Evolutionary conservation across 2,797 vertebrate species (phyloP), one percentile per base, ranked within the genome.

Genomic region (Sarcophilus harrisii): DNA sequence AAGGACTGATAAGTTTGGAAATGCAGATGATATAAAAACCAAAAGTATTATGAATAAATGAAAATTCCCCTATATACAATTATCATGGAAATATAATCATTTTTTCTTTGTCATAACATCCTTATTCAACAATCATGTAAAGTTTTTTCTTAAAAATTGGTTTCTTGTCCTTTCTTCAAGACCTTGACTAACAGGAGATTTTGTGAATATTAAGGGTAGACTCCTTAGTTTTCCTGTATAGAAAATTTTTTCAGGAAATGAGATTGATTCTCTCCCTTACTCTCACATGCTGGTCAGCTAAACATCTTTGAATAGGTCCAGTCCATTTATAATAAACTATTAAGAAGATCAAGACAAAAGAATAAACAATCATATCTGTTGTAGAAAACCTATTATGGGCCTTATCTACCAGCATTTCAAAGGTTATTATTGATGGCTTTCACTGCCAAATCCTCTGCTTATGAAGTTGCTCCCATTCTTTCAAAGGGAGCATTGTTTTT

Each of bases 271-370:
- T 54, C 52, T 11, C 96, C 60, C 29, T 87, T 59, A 93, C 29
- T 27, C 21, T 91, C 93, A 92, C 11, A 49, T 57, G 93, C 55
- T 32, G 93, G 94, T 52, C 16, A 91, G 12, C 18, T 95, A 8
- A 57, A 30, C 28, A 21, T 87, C 73, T 87, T 87, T 49, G 73
- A 49, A 49, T 49, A 1, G 10, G 0, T 55, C 58, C 94, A 49
- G 16, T 2, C 49, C 92, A 30, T 89, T 97, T 93, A 93, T 6
- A 57, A 92, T 27, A 97, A 93, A 60, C 92, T 92, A 55, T 91
- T 60, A 93, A 91, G 73, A 91, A n/a, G 45, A 89, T 32, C 2
- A 57, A 49, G 0, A 94, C 29, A 95, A 92, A 92, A 3, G 11
- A 90, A 57, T 6, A 92, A 95, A 92, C 55, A 4, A 32, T 59